Conservation (phyloP, 2,113 vertebrate species). For the Percina caprodes region DNA sequence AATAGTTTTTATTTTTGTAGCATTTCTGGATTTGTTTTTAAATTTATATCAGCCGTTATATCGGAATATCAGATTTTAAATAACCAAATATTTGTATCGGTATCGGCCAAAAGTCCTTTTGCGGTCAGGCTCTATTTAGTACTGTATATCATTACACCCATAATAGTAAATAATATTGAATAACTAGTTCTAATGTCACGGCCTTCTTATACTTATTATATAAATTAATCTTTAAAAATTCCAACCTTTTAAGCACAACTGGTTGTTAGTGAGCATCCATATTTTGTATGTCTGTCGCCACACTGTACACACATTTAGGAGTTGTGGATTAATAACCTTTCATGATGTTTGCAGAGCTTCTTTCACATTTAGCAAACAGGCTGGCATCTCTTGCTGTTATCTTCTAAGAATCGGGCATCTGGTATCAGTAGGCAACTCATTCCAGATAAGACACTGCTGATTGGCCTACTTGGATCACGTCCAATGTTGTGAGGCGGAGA, state of each 20-base stretch:
- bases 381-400: conserved; percentile 40
- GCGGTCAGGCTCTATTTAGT: no score
- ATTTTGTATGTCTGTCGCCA: conserved; percentile 3
- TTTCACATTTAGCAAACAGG: conserved; percentile 40
- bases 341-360: conserved; percentile 24
- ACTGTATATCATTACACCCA: no score
- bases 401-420: conserved; percentile 39
- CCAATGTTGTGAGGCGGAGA: conserved; percentile 68
- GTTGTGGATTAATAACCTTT: conserved; percentile 37
- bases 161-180: not conserved
- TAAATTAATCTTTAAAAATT: conserved; percentile 15
- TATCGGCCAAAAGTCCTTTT: no score
- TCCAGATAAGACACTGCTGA: conserved; percentile 65
- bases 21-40: no score
- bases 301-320: conserved; percentile 5
- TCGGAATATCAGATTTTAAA: no score
- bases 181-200: not conserved
- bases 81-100: no score
- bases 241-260: conserved; percentile 15
- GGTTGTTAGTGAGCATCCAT: not conserved
- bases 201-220: not conserved
- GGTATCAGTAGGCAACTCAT: conserved; percentile 58
- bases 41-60: no score
- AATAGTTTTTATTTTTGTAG: no score
- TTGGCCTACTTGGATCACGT: conserved; percentile 75